phyloP scores from a whole-genome alignment of 2,113 vertebrate genomes.

The Tachysurus fulvidraco region DNA sequence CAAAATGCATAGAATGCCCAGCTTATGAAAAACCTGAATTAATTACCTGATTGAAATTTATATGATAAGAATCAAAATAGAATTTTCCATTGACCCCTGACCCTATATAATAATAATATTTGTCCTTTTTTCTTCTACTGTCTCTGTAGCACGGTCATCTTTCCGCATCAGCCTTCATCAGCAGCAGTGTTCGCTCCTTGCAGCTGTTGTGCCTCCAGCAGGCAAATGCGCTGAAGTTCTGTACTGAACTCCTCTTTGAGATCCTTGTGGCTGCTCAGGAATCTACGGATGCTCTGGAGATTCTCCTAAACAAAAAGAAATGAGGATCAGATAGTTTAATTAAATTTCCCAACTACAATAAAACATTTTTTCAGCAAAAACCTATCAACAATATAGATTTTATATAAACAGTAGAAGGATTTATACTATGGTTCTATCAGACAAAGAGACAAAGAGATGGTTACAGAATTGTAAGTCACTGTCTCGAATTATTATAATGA shows the following conservation, averaged over 20 bases:
- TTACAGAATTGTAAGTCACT: background rate
- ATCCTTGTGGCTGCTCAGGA: slow-evolving; percentile 37
- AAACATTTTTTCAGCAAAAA: background rate
- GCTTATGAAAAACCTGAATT: background rate
- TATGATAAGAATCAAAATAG: background rate
- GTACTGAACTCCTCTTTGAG: slow-evolving; percentile 37
- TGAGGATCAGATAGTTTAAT: background rate
- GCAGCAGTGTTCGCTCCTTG: background rate
- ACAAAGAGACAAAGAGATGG: background rate
- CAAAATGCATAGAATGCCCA: slow-evolving; percentile 6
- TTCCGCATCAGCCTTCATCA: background rate
- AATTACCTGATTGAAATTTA: background rate
- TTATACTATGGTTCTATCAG: too few species aligned
- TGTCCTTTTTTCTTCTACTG: background rate
- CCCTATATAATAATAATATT: too few species aligned
- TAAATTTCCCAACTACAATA: background rate
- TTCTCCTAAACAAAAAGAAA: slow-evolving; percentile 7
- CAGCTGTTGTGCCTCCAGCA: background rate
- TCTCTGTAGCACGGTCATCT: background rate
- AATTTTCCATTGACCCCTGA: background rate
- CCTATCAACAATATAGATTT: background rate
- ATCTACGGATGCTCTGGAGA: slow-evolving; percentile 4
- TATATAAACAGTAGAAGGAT: background rate
- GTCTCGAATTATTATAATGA: background rate
- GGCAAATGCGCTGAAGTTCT: slow-evolving; percentile 26